phyloP scores from a whole-genome alignment of 2,113 vertebrate genomes.

The Helogale parvula region DNA sequence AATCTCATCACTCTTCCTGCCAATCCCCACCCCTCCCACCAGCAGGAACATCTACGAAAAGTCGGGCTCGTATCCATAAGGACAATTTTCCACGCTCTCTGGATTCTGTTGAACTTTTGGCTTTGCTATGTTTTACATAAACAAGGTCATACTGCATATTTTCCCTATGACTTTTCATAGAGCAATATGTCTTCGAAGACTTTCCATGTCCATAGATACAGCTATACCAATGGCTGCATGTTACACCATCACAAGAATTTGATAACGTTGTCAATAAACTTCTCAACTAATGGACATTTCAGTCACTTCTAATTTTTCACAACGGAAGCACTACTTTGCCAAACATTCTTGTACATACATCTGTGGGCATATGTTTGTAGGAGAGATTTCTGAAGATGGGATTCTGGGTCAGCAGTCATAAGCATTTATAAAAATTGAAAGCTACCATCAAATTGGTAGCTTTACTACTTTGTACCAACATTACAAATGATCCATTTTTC shows the following conservation, averaged over 20 bases:
- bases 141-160: background rate
- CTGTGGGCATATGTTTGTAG: background rate
- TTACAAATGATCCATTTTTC: background rate
- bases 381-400: background rate
- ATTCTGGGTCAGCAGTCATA: background rate
- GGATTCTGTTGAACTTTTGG: background rate
- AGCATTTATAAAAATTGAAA: background rate
- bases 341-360: background rate
- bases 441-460: background rate
- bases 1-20: background rate
- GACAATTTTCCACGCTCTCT: background rate
- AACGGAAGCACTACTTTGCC: background rate
- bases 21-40: background rate
- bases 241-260: background rate
- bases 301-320: background rate
- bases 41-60: background rate
- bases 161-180: constrained; percentile 21
- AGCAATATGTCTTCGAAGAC: background rate
- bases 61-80: background rate
- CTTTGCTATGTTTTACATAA: constrained; percentile 34
- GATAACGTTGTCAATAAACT: background rate
- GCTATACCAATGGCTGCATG: background rate
- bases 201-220: background rate
- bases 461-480: background rate
- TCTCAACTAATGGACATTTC: background rate